Evolutionary conservation across 2,888 invertebrate genomes (phyloP).

Genomic region (Nineta flava): DNA sequence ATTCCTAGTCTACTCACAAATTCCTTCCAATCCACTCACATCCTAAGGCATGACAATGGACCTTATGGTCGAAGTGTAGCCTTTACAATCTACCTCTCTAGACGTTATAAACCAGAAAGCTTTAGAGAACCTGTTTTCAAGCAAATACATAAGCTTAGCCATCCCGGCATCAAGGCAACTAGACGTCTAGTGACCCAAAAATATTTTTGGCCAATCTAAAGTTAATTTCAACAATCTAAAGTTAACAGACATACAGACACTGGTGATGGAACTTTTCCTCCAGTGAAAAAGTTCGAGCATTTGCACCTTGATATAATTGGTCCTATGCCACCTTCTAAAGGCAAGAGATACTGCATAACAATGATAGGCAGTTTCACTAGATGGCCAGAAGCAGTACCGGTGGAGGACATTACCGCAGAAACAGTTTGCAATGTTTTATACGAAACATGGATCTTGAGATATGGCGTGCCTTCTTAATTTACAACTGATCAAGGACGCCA

Average conservation of each 20-base stretch:
- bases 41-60: no score
- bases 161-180: constrained; percentile 12
- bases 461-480: constrained; percentile 18
- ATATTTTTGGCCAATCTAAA: no score
- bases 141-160: constrained; percentile 11
- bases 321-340: no score
- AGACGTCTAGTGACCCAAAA: constrained; percentile 8
- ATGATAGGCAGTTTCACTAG: no score
- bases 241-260: constrained; percentile 10
- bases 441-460: constrained; percentile 18
- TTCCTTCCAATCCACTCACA: no score
- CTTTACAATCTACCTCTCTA: no score
- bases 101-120: constrained; percentile 13
- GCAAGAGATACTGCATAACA: no score
- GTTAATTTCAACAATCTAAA: constrained; percentile 13
- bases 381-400: constrained; percentile 20
- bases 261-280: not conserved
- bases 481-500: constrained; percentile 20
- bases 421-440: constrained; percentile 17
- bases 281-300: no score
- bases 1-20: no score
- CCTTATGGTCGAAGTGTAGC: no score
- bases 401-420: constrained; percentile 18
- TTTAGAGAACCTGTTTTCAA: constrained; percentile 13
- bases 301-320: no score